These are phyloP conservation scores for Wasmannia auropunctata DNA, from an alignment of 1,140 invertebrate genomes.

Conservation along the genomic window DNA sequence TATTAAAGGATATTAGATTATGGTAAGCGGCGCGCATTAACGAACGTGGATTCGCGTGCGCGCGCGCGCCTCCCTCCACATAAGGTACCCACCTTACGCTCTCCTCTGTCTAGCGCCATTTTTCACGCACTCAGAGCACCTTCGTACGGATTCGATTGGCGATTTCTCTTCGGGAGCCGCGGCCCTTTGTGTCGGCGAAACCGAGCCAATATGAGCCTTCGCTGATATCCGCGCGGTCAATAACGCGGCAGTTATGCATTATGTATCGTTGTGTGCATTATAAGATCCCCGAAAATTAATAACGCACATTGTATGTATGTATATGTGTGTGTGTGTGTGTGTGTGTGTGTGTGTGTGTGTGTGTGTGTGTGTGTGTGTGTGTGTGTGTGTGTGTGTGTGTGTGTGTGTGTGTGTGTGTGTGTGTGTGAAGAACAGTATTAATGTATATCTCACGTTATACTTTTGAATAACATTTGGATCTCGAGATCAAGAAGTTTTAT, in stretches of 20 bases:
- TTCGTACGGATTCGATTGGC: constrained; percentile 57
- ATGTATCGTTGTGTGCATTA: constrained; percentile 12
- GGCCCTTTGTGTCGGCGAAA: constrained; percentile 41
- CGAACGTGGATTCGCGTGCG: constrained; percentile 69
- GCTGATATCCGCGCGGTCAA: constrained; percentile 48
- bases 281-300: constrained; percentile 28
- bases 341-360: too few relatives aligned
- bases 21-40: constrained; percentile 76
- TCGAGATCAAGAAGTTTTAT: neutral
- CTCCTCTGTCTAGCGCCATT: constrained; percentile 66
- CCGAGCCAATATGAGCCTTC: constrained; percentile 33
- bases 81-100: constrained; percentile 51
- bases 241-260: constrained; percentile 40
- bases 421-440: neutral
- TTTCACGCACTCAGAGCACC: constrained; percentile 68
- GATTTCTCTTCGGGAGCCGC: constrained; percentile 70
- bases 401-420: too few relatives aligned
- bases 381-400: too few relatives aligned
- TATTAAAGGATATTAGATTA: constrained; percentile 83
- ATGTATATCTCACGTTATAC: neutral
- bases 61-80: constrained; percentile 60
- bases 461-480: constrained; percentile 1
- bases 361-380: too few relatives aligned
- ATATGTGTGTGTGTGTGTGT: too few relatives aligned
- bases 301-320: too few relatives aligned